These are phyloP conservation scores for Rhyacichthys aspro DNA, from an alignment of 2,797 vertebrate species.

Conservation along the genomic window DNA sequence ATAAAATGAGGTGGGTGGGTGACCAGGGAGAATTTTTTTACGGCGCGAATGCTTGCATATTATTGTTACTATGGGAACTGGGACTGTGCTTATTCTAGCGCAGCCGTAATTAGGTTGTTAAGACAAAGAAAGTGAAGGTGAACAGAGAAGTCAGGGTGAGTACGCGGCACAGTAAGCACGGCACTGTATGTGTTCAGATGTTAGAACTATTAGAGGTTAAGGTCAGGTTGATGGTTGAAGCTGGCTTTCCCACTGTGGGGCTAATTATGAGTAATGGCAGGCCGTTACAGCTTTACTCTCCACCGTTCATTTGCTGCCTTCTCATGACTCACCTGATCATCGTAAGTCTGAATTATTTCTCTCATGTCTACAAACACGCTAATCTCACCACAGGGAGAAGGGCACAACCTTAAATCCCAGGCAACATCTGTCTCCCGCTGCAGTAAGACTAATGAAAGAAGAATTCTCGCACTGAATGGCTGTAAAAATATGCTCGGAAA, in stretches of 20 bases:
- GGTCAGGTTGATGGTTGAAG: slow-evolving; percentile 37
- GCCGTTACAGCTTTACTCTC: slow-evolving; percentile 36
- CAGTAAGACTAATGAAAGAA: slow-evolving; percentile 13
- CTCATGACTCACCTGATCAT: slow-evolving; percentile 38
- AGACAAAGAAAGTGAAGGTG: slow-evolving; percentile 27
- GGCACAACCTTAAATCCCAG: slow-evolving; percentile 7
- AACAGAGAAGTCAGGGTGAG: slow-evolving; percentile 8
- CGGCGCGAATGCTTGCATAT: slow-evolving; percentile 54
- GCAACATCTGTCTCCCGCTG: slow-evolving; percentile 27
- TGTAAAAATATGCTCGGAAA: slow-evolving; percentile 27
- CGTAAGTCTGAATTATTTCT: slow-evolving; percentile 21
- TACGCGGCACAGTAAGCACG: slow-evolving; percentile 7
- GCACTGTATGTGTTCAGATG: slow-evolving; percentile 30
- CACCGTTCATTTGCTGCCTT: slow-evolving; percentile 39
- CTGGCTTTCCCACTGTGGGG: slow-evolving; percentile 28
- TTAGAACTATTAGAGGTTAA: slow-evolving; percentile 25
- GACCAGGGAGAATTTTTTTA: slow-evolving; percentile 55
- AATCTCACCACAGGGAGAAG: slow-evolving; percentile 24
- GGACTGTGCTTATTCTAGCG: slow-evolving; percentile 48
- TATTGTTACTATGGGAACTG: slow-evolving; percentile 72
- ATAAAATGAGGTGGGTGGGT: slow-evolving; percentile 64
- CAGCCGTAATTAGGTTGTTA: slow-evolving; percentile 59
- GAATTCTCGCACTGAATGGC: neutral
- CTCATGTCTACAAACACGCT: slow-evolving; percentile 11
- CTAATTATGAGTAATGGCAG: slow-evolving; percentile 52